Evolutionary conservation across 2,113 vertebrate species (phyloP), one percentile per base, ranked within the genome.

Genomic region (Gavialis gangeticus): DNA sequence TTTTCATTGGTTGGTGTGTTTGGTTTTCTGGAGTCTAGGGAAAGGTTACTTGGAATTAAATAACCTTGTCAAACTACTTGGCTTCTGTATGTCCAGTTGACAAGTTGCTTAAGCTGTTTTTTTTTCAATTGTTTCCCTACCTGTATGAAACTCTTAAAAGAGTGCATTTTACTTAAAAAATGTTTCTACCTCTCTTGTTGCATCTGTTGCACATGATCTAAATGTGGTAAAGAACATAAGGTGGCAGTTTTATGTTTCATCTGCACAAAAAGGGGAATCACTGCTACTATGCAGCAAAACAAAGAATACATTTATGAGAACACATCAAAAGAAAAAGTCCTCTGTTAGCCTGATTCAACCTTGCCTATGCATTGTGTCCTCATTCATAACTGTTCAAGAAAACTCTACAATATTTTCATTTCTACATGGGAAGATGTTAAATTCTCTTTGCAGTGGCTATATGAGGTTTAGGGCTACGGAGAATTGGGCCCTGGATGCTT

Each of bases 101-200:
- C 75, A 66, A 80, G 34, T 86, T 91, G 77, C 81, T 84, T 93
- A 71, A 73, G 64, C 21, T 86, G 24, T 58, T 64, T 90, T 76
- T 87, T 1, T 55, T 82, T 71, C 3, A 30, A 25, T 89, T 91
- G 63, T 30, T 86, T 46, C 79, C 62, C 37, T 75, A 9, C 46
- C 69, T 76, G 91, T 34, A 63, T 92, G 86, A 73, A 59, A 55
- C 54, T 84, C 63, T 84, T 75, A 57, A 66, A 22, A 69, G 64
- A 64, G 55, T 66, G 37, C 56, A n/a, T 73, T 88, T 78, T 91
- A 82, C 84, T 90, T 17, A 94, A 84, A 85, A 88, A 93, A 83
- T 88, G 0, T 27, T 85, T 93, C 85, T 46, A 46, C 46, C 46
- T 46, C 46, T 46, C 46, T 46, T 30, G 73, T 62, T 87, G 59